Evolutionary conservation across 2,797 vertebrate genomes (phyloP).

Genomic region (Syngnathus rostellatus): DNA sequence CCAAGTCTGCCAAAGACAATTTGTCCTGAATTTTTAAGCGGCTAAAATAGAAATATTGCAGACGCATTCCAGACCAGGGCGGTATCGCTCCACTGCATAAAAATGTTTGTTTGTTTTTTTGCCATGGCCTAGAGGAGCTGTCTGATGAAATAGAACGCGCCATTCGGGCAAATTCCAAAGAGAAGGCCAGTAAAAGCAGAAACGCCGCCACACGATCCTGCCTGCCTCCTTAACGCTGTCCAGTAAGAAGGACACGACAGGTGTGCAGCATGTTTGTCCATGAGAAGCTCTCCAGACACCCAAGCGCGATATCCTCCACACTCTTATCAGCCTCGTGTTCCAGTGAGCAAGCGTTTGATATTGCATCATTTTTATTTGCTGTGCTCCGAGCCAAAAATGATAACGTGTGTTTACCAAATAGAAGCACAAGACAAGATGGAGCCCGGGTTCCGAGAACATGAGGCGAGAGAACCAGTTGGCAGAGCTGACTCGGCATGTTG

Average conservation of each 20-base stretch:
- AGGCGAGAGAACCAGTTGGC: slow-evolving; percentile 11
- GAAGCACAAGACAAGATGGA: slow-evolving; percentile 29
- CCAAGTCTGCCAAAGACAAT: slow-evolving; percentile 65
- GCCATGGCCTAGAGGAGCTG: slow-evolving; percentile 4
- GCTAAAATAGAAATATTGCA: slow-evolving; percentile 55
- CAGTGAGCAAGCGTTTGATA: not conserved
- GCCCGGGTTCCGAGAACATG: slow-evolving; percentile 31
- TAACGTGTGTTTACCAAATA: slow-evolving; percentile 60
- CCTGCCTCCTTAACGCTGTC: slow-evolving; percentile 5
- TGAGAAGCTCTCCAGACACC: not conserved
- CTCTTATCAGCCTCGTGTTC: not conserved
- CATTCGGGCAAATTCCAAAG: slow-evolving; percentile 8
- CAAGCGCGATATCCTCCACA: not conserved
- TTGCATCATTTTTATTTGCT: slow-evolving; percentile 6
- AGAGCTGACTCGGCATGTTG: not conserved
- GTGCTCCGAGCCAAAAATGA: slow-evolving; percentile 30
- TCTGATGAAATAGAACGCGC: slow-evolving; percentile 1
- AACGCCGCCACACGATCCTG: slow-evolving; percentile 9
- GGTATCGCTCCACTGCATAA: slow-evolving; percentile 23
- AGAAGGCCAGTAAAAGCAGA: slow-evolving; percentile 21
- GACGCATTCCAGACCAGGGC: slow-evolving; percentile 37
- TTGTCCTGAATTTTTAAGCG: slow-evolving; percentile 42
- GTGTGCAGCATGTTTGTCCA: slow-evolving; percentile 18
- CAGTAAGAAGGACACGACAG: slow-evolving; percentile 40
- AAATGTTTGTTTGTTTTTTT: slow-evolving; percentile 15